Evolutionary conservation across 2,797 vertebrate genomes (phyloP).

Genomic region (Hypotaenidia okinawae): DNA sequence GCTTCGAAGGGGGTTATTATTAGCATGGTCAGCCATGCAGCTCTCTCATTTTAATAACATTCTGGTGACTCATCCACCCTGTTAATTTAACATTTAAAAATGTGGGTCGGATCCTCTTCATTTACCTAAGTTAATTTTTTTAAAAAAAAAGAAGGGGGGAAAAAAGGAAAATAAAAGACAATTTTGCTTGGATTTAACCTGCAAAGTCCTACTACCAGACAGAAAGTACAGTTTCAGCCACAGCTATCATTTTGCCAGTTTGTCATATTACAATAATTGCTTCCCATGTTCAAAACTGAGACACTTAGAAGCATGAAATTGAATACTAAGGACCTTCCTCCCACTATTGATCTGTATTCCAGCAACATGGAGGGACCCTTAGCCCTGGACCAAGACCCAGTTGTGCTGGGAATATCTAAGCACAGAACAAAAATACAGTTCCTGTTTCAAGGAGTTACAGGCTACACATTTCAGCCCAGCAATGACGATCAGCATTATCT

Average conservation of each 20-base stretch:
- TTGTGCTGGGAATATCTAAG: neutral
- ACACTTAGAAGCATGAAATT: neutral
- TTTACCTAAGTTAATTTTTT: neutral
- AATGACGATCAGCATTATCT: neutral
- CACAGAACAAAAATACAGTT: neutral
- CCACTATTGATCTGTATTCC: neutral
- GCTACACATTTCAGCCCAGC: neutral
- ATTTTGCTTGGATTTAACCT: neutral
- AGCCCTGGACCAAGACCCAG: neutral
- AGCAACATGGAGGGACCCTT: neutral
- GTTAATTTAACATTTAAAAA: constrained; percentile 26
- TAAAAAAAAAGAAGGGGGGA: no score
- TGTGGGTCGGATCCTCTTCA: neutral
- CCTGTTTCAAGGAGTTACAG: neutral
- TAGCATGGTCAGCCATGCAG: constrained; percentile 42
- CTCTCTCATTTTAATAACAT: constrained; percentile 48
- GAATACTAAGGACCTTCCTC: neutral
- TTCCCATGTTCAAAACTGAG: constrained; percentile 27
- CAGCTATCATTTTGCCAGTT: neutral
- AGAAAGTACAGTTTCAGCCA: neutral
- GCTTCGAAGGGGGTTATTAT: neutral
- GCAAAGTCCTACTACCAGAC: neutral
- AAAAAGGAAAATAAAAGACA: neutral
- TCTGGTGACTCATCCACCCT: constrained; percentile 38
- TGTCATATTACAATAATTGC: neutral